These are phyloP conservation scores for Cochlearius cochlearius DNA, from an alignment of 2,113 vertebrate genomes.

Conservation along the genomic window DNA sequence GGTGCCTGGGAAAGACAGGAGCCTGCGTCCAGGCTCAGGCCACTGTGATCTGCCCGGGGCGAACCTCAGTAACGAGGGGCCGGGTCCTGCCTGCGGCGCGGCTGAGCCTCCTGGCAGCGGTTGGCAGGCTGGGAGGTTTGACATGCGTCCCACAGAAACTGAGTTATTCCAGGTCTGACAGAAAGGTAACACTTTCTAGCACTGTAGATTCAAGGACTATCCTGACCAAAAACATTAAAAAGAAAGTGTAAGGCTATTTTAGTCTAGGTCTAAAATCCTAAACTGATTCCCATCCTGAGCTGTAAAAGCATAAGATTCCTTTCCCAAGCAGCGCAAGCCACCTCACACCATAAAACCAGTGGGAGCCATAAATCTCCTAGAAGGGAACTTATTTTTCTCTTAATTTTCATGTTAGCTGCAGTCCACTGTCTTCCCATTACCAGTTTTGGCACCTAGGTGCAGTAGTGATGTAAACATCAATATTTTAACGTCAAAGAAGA, in stretches of 20 bases:
- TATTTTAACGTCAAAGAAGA: constrained; percentile 42
- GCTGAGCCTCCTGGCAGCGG: not conserved
- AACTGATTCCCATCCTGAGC: not conserved
- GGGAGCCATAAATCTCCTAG: constrained; percentile 4
- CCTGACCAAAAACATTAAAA: not conserved
- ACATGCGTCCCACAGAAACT: not conserved
- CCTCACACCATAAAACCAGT: not conserved
- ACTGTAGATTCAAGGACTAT: not conserved
- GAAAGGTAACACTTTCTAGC: not conserved
- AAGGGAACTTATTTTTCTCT: not conserved
- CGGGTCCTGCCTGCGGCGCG: rapidly evolving
- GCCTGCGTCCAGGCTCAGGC: not conserved
- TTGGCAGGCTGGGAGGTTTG: not conserved
- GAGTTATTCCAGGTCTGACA: not conserved
- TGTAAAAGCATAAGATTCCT: not conserved
- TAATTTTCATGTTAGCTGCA: constrained; percentile 40
- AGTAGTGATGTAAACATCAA: constrained; percentile 55
- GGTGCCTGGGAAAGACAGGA: not conserved
- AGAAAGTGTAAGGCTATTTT: not conserved
- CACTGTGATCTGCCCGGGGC: not conserved
- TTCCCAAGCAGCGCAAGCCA: not conserved
- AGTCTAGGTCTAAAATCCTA: not conserved
- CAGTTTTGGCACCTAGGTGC: not conserved
- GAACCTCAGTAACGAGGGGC: not conserved
- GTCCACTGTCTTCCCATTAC: not conserved